Percentiles rank a stretch among this genome's conserved stretches.
Evolutionary conservation across 2,888 invertebrate species (phyloP).

Genomic region (Cryptocephalus primarius): DNA sequence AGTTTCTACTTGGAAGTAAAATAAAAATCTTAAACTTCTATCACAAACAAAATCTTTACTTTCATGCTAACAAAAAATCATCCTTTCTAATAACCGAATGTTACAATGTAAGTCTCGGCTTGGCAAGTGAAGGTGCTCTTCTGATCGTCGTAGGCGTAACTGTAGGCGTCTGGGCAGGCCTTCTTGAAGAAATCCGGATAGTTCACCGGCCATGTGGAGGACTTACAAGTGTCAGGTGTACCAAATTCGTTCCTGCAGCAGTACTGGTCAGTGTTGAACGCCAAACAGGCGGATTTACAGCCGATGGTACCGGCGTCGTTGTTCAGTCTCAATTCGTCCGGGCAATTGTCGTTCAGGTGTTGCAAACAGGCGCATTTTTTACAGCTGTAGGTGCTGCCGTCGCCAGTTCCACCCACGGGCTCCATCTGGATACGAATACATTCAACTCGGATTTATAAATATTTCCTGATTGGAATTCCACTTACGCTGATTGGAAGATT

Average conservation of each 20-base stretch:
- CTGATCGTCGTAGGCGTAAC: conserved; percentile 43
- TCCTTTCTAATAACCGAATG: conserved; percentile 11
- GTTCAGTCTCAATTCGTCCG: conserved; percentile 25
- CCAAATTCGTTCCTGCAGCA: conserved; percentile 38
- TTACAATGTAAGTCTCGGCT: conserved; percentile 24
- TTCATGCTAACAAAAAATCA: too few relatives aligned
- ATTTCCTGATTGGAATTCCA: neutral
- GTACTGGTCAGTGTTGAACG: conserved; percentile 37
- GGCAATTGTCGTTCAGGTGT: conserved; percentile 33
- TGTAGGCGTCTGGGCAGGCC: conserved; percentile 42
- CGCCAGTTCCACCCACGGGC: conserved; percentile 22
- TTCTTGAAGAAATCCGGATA: conserved; percentile 38
- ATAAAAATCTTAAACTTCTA: too few relatives aligned
- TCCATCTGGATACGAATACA: conserved; percentile 21
- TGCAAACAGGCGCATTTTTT: conserved; percentile 25
- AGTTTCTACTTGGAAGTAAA: too few relatives aligned
- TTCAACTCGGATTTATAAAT: neutral
- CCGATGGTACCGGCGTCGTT: conserved; percentile 27
- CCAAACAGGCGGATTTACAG: conserved; percentile 40
- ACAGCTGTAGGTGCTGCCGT: conserved; percentile 31
- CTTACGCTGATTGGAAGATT: conserved; percentile 30
- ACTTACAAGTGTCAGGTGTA: conserved; percentile 35
- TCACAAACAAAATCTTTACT: too few relatives aligned
- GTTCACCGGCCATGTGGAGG: conserved; percentile 28
- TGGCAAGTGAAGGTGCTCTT: conserved; percentile 40